Percentiles rank a stretch among this genome's conserved stretches.
These are phyloP conservation scores for Drosophila insularis DNA, from an alignment of 1,140 invertebrate species.

Conservation along the genomic window DNA sequence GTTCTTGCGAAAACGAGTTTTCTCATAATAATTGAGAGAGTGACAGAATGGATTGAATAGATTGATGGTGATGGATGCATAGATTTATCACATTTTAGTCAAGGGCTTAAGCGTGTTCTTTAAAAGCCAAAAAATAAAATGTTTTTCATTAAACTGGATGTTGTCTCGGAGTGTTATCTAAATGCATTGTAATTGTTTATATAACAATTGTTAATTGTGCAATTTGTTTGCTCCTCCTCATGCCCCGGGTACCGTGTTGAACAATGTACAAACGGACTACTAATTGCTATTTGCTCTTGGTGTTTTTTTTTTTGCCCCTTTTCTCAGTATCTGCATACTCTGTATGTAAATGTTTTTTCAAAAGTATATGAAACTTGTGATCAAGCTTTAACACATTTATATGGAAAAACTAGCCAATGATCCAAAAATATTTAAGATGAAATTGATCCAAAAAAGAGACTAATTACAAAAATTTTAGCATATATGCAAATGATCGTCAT, in stretches of 20 bases:
- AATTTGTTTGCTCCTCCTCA: constrained; percentile 51
- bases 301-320: background rate
- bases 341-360: background rate
- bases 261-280: constrained; percentile 33
- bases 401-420: too few species aligned
- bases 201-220: constrained; percentile 52
- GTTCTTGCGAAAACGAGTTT: constrained; percentile 46
- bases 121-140: too few species aligned
- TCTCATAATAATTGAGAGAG: constrained; percentile 13
- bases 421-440: too few species aligned
- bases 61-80: constrained; percentile 36
- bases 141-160: background rate
- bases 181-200: constrained; percentile 31
- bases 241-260: constrained; percentile 16
- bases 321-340: background rate
- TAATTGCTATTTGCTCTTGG: constrained; percentile 64
- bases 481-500: too few species aligned
- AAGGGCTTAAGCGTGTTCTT: background rate
- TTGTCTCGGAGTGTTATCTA: constrained; percentile 14
- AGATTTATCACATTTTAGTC: background rate
- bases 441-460: too few species aligned
- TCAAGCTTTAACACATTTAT: too few species aligned
- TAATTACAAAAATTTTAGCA: too few species aligned
- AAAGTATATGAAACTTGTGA: background rate
- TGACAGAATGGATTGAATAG: constrained; percentile 20